These are phyloP conservation scores for Trachurus trachurus DNA, from an alignment of 2,797 vertebrate genomes.

Conservation along the genomic window DNA sequence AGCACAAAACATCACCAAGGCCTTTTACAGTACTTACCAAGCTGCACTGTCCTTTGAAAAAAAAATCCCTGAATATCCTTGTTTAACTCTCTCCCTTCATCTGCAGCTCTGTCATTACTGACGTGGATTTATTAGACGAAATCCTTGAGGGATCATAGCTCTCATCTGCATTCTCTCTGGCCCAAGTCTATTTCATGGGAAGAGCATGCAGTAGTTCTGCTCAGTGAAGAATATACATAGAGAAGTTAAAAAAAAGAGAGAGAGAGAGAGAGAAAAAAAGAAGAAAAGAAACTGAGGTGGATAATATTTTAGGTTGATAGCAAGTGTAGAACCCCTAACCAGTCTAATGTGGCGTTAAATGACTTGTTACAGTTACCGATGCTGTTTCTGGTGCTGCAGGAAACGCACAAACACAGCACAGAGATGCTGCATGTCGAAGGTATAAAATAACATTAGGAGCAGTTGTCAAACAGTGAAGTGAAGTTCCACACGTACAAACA, in stretches of 20 bases:
- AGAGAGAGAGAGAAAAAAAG: no score
- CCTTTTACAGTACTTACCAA: slow-evolving; percentile 14
- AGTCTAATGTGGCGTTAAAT: slow-evolving; percentile 57
- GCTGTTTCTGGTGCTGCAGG: slow-evolving; percentile 35
- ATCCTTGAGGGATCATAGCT: slow-evolving; percentile 31
- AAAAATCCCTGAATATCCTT: slow-evolving; percentile 24
- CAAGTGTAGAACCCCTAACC: slow-evolving; percentile 25
- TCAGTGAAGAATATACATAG: no score
- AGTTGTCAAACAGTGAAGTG: slow-evolving; percentile 34
- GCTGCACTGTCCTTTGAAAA: slow-evolving; percentile 27
- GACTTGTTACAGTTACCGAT: slow-evolving; percentile 38
- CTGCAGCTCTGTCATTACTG: slow-evolving; percentile 28
- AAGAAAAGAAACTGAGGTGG: not conserved
- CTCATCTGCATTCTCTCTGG: slow-evolving; percentile 35
- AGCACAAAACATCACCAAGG: slow-evolving; percentile 26
- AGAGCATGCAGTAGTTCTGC: slow-evolving; percentile 19
- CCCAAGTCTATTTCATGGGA: slow-evolving; percentile 35
- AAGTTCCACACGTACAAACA: slow-evolving; percentile 44
- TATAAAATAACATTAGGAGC: slow-evolving; percentile 22
- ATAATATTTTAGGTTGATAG: slow-evolving; percentile 26
- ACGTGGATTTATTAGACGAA: slow-evolving; percentile 57
- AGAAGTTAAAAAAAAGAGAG: not conserved
- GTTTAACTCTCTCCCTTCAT: slow-evolving; percentile 37
- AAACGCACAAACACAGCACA: slow-evolving; percentile 12
- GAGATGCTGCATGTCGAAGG: slow-evolving; percentile 37